These are phyloP conservation scores for Marasmarcha lunaedactyla DNA, from an alignment of 2,888 invertebrate genomes.

Conservation along the genomic window DNA sequence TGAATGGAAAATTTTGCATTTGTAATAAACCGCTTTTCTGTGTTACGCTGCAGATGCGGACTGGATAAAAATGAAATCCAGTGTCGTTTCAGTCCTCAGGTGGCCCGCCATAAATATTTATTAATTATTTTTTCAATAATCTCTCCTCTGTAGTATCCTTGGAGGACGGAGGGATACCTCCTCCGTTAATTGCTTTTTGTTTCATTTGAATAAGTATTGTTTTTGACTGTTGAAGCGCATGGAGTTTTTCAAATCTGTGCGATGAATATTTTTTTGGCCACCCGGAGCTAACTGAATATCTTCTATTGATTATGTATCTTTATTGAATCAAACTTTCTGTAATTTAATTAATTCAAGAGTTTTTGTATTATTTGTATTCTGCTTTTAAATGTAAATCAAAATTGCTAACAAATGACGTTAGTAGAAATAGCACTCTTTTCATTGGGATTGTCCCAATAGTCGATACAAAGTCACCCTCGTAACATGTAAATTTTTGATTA, in stretches of 20 bases:
- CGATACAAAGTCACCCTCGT: slow-evolving; percentile 38
- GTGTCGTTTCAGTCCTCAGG: slow-evolving; percentile 52
- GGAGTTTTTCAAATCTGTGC: slow-evolving; percentile 51
- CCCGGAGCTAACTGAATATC: slow-evolving; percentile 43
- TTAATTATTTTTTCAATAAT: slow-evolving; percentile 72
- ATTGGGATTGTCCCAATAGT: slow-evolving; percentile 55
- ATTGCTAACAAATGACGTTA: too few species aligned
- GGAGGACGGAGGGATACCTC: slow-evolving; percentile 61
- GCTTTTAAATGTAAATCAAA: too few species aligned
- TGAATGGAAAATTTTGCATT: slow-evolving; percentile 90
- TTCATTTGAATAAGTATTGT: slow-evolving; percentile 71
- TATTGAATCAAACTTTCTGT: not conserved
- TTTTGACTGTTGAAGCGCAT: slow-evolving; percentile 63
- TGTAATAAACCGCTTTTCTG: slow-evolving; percentile 80
- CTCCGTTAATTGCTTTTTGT: slow-evolving; percentile 68
- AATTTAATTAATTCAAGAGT: too few species aligned
- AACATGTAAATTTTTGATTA: slow-evolving; percentile 57
- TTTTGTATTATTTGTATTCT: too few species aligned
- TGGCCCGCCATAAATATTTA: slow-evolving; percentile 69
- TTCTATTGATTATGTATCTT: slow-evolving; percentile 23
- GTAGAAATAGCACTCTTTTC: too few species aligned
- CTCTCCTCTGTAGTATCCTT: slow-evolving; percentile 59
- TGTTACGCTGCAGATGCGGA: slow-evolving; percentile 59
- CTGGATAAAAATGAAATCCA: slow-evolving; percentile 57
- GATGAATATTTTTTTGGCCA: slow-evolving; percentile 55